A percentile compares a stretch with the other conserved stretches of the same genome.
Evolutionary conservation across 2,888 invertebrate genomes (phyloP).

Genomic region (Eupithecia subfuscata): DNA sequence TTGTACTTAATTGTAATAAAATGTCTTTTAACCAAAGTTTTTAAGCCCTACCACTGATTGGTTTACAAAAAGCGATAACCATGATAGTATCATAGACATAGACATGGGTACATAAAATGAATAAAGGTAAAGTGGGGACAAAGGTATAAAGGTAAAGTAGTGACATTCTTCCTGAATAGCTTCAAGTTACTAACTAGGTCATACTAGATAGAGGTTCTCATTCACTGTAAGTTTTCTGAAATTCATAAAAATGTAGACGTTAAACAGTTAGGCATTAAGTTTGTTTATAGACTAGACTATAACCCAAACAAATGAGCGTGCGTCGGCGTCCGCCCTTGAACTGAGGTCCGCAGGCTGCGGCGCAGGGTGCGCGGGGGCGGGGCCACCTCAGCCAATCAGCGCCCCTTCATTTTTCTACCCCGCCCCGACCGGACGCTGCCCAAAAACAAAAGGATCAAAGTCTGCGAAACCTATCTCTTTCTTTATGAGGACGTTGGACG

Average conservation of each 20-base stretch:
- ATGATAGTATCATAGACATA: too few species aligned
- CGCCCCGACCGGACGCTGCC: conserved; percentile 84
- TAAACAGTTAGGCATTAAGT: conserved; percentile 23
- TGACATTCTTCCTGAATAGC: not conserved
- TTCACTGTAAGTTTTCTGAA: conserved; percentile 5
- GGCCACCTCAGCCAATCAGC: conserved; percentile 81
- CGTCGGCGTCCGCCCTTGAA: conserved; percentile 81
- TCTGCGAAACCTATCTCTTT: conserved; percentile 84
- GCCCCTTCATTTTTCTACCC: conserved; percentile 83
- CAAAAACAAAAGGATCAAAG: conserved; percentile 85
- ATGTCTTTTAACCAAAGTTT: not conserved
- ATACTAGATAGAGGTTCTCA: not conserved
- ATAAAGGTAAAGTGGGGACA: not conserved
- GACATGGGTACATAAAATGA: too few species aligned
- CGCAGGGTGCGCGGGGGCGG: conserved; percentile 67
- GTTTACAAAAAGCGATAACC: not conserved
- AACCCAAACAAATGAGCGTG: conserved; percentile 75
- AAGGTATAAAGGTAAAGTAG: too few species aligned
- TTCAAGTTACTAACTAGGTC: not conserved
- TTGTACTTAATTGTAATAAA: not conserved
- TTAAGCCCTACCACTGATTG: not conserved
- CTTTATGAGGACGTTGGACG: conserved; percentile 82
- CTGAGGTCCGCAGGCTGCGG: conserved; percentile 66
- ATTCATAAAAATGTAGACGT: conserved; percentile 17
- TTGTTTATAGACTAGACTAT: conserved; percentile 40